A percentile compares a stretch with the other conserved stretches of the same genome.
These are phyloP conservation scores for Xiphorhynchus erythropygius DNA, from an alignment of 2,797 vertebrate species.

Conservation along the genomic window DNA sequence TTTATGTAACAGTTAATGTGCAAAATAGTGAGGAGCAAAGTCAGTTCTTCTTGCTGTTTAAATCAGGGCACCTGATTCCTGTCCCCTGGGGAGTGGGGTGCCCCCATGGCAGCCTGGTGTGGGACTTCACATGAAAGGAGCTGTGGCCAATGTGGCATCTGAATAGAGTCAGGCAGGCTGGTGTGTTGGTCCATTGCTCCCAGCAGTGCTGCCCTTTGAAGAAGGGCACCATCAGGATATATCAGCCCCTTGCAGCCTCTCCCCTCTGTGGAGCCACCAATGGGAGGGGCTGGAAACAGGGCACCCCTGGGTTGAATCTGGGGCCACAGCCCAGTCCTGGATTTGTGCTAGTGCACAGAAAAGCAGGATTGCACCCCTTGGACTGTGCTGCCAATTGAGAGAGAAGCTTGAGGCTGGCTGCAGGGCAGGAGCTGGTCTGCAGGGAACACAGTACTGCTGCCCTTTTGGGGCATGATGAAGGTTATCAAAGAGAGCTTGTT, in stretches of 20 bases:
- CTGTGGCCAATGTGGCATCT: not conserved
- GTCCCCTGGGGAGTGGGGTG: not conserved
- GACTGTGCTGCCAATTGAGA: not conserved
- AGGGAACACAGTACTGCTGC: not conserved
- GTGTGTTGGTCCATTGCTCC: not conserved
- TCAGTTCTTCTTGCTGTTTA: not conserved
- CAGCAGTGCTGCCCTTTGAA: not conserved
- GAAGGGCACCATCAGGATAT: not conserved
- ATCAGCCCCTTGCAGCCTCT: not conserved
- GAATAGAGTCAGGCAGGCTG: not conserved
- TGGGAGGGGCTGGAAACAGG: not conserved
- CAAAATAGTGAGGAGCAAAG: not conserved
- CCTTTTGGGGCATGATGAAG: not conserved
- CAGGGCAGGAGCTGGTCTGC: not conserved
- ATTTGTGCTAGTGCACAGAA: not conserved
- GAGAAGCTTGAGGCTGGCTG: not conserved
- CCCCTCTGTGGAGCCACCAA: not conserved
- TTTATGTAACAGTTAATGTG: not conserved
- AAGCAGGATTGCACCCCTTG: not conserved
- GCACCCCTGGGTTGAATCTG: not conserved
- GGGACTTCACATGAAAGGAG: not conserved
- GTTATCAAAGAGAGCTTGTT: not conserved
- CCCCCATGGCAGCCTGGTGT: not conserved
- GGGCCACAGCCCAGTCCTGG: accelerated
- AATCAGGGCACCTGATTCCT: accelerated